Percentiles rank a stretch among this genome's conserved stretches.
Conservation (phyloP, 1,140 invertebrate species). For the Bombus difficillimus region DNA sequence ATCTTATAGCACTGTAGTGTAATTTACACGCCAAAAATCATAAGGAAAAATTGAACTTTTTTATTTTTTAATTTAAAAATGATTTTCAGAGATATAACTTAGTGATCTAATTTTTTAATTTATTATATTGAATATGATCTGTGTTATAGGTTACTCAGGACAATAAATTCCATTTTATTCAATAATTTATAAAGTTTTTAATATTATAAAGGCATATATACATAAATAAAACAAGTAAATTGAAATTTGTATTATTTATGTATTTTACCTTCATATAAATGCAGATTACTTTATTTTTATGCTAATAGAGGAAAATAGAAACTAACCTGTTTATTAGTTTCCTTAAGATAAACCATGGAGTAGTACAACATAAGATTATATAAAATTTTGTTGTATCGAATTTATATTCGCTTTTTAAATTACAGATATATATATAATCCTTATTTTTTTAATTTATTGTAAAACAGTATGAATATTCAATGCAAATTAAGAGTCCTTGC, state of each 20-base stretch:
- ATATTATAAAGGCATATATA: neutral
- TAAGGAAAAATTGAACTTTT: neutral
- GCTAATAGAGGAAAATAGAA: neutral
- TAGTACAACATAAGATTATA: neutral
- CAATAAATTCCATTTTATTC: neutral
- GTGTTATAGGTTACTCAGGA: neutral
- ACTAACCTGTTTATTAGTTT: slow-evolving; percentile 27
- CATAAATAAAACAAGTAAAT: neutral
- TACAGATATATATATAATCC: neutral
- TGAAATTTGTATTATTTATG: neutral
- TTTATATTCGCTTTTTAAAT: neutral
- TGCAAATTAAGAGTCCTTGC: neutral
- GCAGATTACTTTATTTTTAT: neutral
- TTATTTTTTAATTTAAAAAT: neutral
- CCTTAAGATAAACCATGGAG: neutral
- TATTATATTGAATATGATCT: neutral
- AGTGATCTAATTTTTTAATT: neutral
- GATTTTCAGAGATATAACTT: slow-evolving; percentile 16
- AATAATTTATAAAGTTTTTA: neutral
- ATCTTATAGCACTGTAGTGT: neutral
- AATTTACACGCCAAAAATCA: neutral
- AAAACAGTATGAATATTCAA: neutral
- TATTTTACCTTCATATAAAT: neutral
- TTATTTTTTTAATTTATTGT: neutral
- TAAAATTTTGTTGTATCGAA: neutral